Evolutionary conservation across 2,113 vertebrate genomes (phyloP).

Genomic region (Ammodytes marinus): DNA sequence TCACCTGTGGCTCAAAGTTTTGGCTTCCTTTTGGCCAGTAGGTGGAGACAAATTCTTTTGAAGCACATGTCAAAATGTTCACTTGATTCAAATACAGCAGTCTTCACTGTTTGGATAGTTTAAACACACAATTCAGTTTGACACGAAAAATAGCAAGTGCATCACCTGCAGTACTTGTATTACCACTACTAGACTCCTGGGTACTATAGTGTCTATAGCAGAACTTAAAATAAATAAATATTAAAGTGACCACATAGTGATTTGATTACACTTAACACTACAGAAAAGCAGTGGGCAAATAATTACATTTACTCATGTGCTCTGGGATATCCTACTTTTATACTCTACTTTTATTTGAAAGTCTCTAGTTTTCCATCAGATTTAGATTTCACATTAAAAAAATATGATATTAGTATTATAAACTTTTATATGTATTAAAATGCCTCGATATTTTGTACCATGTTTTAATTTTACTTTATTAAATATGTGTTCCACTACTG

Average conservation of each 20-base stretch:
- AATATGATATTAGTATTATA: background rate
- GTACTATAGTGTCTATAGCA: background rate
- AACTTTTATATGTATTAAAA: background rate
- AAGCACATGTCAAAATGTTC: background rate
- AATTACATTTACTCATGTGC: background rate
- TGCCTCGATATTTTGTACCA: background rate
- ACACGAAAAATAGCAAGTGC: background rate
- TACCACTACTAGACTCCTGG: too few relatives aligned
- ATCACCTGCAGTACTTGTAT: background rate
- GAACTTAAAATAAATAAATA: background rate
- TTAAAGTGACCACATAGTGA: background rate
- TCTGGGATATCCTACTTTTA: background rate
- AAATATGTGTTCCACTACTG: background rate
- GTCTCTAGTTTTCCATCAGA: background rate
- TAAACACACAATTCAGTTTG: background rate
- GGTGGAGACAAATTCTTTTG: conserved; percentile 43
- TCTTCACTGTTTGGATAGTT: background rate
- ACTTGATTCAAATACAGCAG: background rate
- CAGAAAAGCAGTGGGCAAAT: background rate
- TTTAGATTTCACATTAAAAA: background rate
- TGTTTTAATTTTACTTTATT: background rate
- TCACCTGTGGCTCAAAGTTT: conserved; percentile 31
- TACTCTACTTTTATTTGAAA: background rate
- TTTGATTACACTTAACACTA: background rate
- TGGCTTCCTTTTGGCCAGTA: conserved; percentile 10